Evolutionary conservation across 2,113 vertebrate genomes (phyloP).

Genomic region (Ailurus styani): DNA sequence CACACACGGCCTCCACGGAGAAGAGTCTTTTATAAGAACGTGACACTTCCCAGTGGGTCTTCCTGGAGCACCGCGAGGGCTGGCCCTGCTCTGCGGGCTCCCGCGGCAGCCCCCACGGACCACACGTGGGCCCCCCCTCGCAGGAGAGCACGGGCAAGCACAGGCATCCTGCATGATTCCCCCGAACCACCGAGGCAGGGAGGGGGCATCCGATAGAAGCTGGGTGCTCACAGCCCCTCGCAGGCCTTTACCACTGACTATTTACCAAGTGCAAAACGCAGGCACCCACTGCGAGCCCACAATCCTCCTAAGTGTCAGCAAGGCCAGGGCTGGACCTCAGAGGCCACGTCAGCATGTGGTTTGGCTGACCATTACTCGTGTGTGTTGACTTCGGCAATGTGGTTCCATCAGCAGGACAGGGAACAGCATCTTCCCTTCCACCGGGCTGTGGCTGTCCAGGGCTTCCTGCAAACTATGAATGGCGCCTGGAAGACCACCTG

Average conservation of each 20-base stretch:
- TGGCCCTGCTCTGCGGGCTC: neutral
- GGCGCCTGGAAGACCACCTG: neutral
- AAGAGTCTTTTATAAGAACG: fast-evolving
- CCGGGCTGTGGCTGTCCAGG: fast-evolving
- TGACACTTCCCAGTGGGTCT: fast-evolving
- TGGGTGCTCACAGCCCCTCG: neutral
- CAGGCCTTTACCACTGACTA: neutral
- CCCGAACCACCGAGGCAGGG: neutral
- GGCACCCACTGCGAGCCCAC: neutral
- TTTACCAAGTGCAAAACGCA: neutral
- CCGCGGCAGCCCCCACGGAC: fast-evolving
- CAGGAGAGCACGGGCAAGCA: neutral
- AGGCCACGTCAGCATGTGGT: too few relatives aligned
- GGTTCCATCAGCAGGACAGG: neutral
- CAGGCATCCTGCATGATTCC: fast-evolving
- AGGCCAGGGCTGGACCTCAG: neutral
- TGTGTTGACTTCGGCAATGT: neutral
- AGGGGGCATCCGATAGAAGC: neutral
- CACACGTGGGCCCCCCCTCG: too few relatives aligned
- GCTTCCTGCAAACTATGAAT: neutral
- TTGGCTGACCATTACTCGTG: neutral
- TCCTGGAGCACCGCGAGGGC: fast-evolving
- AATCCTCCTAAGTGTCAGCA: neutral
- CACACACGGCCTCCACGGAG: fast-evolving
- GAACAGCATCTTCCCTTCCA: neutral